Conservation (phyloP, 2,888 invertebrate species). For the Carabus problematicus region DNA sequence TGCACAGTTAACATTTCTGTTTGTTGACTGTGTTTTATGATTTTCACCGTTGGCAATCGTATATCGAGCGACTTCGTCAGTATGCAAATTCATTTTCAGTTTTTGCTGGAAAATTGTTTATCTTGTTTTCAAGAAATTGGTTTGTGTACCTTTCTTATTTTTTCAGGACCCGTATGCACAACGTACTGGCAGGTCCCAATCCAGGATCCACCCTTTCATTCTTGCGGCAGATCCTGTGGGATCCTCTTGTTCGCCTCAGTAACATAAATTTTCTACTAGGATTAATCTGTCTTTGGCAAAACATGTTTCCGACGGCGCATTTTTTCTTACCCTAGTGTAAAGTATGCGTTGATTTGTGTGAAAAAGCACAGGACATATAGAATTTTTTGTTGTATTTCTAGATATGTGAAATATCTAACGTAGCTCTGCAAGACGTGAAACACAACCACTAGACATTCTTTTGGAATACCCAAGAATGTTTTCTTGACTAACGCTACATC, state of each 20-base stretch:
- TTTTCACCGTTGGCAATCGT: conserved; percentile 12
- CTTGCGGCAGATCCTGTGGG: conserved; percentile 14
- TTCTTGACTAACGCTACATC: no score
- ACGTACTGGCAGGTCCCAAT: not conserved
- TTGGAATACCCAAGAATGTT: no score
- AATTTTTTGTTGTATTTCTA: conserved; percentile 29
- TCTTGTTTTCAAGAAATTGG: conserved; percentile 3
- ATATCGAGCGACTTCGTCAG: not conserved
- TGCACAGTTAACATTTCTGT: conserved; percentile 17
- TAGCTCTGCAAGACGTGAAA: conserved; percentile 14
- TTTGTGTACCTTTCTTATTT: conserved; percentile 7
- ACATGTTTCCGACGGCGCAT: conserved; percentile 24
- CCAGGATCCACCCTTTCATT: conserved; percentile 1
- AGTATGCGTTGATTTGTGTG: conserved; percentile 25
- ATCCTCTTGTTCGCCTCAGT: conserved; percentile 28
- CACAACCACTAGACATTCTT: conserved; percentile 7
- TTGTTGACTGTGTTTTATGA: conserved; percentile 28
- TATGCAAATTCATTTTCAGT: not conserved
- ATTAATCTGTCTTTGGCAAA: conserved; percentile 38
- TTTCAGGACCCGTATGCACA: not conserved
- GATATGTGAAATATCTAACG: conserved; percentile 32
- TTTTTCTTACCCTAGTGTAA: conserved; percentile 13
- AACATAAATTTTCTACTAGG: conserved; percentile 34
- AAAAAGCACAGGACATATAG: not conserved
- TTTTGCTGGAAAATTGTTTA: not conserved